Percentiles rank a stretch among this genome's conserved stretches.
These are phyloP conservation scores for Cephalopachus bancanus DNA, from an alignment of 2,797 vertebrate genomes.

Conservation along the genomic window DNA sequence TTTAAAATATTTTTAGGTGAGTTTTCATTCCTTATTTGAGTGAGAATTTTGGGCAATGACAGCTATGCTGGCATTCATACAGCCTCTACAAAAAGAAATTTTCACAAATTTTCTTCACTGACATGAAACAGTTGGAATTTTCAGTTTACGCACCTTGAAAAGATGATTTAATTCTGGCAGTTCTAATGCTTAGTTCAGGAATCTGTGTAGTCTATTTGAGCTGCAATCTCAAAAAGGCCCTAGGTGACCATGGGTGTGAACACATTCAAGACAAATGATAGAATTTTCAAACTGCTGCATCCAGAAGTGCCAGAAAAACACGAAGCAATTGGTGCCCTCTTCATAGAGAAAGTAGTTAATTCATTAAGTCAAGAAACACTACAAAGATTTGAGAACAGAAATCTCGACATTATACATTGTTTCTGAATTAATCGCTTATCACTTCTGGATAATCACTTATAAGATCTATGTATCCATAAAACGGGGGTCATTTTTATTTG, in stretches of 20 bases:
- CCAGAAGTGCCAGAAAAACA: not conserved
- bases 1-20: constrained; percentile 34
- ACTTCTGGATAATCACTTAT: not conserved
- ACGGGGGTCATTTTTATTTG: not conserved
- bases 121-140: not conserved
- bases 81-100: not conserved
- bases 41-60: not conserved
- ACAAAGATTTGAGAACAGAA: not conserved
- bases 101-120: not conserved
- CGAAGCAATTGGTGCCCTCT: not conserved
- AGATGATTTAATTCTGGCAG: constrained; percentile 36
- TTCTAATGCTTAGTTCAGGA: not conserved
- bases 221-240: not conserved
- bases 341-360: constrained; percentile 38
- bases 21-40: not conserved
- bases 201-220: constrained; percentile 7
- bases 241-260: not conserved
- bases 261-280: constrained; percentile 37
- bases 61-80: not conserved
- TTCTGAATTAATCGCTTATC: constrained; percentile 50
- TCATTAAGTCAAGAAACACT: not conserved
- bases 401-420: not conserved
- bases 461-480: constrained; percentile 25
- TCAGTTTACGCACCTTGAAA: not conserved
- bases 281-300: not conserved